Evolutionary conservation across 1,140 invertebrate genomes (phyloP).

Genomic region (Drosophila seguyi): DNA sequence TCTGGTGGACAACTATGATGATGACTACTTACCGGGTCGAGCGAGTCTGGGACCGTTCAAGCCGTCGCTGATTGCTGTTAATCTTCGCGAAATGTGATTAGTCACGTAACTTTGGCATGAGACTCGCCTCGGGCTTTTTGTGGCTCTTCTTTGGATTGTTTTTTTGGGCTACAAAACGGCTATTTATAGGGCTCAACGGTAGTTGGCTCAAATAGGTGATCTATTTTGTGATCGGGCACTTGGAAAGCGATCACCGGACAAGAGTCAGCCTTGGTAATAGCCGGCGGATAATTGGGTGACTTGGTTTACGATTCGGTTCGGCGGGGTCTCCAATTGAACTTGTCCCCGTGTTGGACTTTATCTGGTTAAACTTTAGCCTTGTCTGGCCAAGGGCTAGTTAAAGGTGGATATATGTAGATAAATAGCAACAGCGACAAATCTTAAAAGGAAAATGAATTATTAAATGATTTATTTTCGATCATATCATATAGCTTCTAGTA

Average conservation of each 20-base stretch:
- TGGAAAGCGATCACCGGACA: slow-evolving; percentile 5
- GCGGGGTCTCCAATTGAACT: slow-evolving; percentile 24
- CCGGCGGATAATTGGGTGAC: slow-evolving; percentile 23
- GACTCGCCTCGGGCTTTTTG: slow-evolving; percentile 16
- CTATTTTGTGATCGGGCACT: slow-evolving; percentile 25
- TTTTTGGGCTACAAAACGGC: slow-evolving; percentile 45
- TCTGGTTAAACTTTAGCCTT: background rate
- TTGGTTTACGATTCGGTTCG: slow-evolving; percentile 3
- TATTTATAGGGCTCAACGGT: slow-evolving; percentile 54
- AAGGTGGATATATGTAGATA: background rate
- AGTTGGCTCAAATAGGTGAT: slow-evolving; percentile 30
- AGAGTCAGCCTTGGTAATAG: slow-evolving; percentile 5
- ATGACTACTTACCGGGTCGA: slow-evolving; percentile 64
- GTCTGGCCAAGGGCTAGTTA: background rate
- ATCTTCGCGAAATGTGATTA: slow-evolving; percentile 79
- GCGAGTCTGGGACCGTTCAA: slow-evolving; percentile 58
- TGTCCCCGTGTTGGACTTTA: slow-evolving; percentile 6
- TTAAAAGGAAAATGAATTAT: background rate
- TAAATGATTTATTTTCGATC: background rate
- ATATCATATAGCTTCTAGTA: background rate
- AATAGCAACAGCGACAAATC: background rate
- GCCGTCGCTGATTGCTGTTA: slow-evolving; percentile 76
- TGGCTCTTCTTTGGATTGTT: slow-evolving; percentile 15
- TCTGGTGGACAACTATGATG: slow-evolving; percentile 75
- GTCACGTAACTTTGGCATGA: slow-evolving; percentile 79